Evolutionary conservation across 2,797 vertebrate species (phyloP), one percentile per base, ranked within the genome.

Genomic region (Esox lucius): DNA sequence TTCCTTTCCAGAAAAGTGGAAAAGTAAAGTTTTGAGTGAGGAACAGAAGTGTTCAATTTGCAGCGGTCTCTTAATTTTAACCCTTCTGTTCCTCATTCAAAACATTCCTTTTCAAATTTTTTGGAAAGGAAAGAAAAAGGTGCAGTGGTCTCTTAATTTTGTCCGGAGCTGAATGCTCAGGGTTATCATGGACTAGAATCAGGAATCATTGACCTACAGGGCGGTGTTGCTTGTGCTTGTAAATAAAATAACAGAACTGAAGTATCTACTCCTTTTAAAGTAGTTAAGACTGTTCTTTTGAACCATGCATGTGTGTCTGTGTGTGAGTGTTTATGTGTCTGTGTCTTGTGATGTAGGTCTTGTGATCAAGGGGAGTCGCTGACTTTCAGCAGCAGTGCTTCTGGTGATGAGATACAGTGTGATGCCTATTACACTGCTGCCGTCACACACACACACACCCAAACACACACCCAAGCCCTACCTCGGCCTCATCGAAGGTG

Each of bases 401-500:
- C 73, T 80, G 87, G 79, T 87, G 83, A 91, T 82, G 79, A 59
- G 67, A 75, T 46, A 70, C 79, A 84, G 53, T 84, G 89, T 90
- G 87, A 91, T 86, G 87, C 81, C 76, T 89, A 86, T 91, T 92
- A 90, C 39, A 22, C 77, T 76, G 83, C 74, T 70, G 68, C 75
- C 80, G 2, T n/a, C 64, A 71, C 15, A 31, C 28, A 59, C 35
- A 61, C 62, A 68, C 70, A 74, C 61, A 72, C 64, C 78, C 46
- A 82, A 65, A 75, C 33, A 71, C 73, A 84, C 87, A 6, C 13
- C 31, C 33, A 22, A 73, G 59, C 56, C 73, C 74, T 70, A 98
- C 97, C 97, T 99, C 98, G 0, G 98, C 98, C 86, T 99, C 97
- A 74, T 99, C 98, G 0, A 99, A 99, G 12, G 98, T 98, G 73